Evolutionary conservation across 53 echinoderm and acorn worm genomes (phyloP), one percentile per base, ranked within the genome.

Genomic region (Zoroaster sp.): DNA sequence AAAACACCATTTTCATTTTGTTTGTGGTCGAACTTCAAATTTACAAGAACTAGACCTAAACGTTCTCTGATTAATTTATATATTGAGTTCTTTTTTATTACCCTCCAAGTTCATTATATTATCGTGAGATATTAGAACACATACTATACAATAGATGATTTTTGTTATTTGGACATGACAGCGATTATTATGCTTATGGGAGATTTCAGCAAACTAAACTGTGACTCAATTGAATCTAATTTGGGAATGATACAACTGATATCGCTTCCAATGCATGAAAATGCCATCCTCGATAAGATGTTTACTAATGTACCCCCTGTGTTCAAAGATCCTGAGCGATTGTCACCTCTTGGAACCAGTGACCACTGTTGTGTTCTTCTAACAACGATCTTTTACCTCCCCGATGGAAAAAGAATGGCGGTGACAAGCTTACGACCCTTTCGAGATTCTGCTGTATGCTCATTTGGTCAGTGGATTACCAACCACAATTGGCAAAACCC

Each of bases 281-380:
- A 51, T 51, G 53, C 78, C 52, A 49, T 21, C 30, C 51, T 78
- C 30, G 52, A 78, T 51, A 78, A 78, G 78, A 78, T 78, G 32
- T 78, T 78, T 40, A 35, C 54, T 7, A 51, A 78, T 36, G 30
- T 49, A 7, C 78, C 78, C 4, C 18, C 32, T 30, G 25, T 49
- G 32, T 78, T 78, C n/a, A 78, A 33, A 21, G 78, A 78, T 32
- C 51, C 78, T 32, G 54, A 32, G 40, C 31, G 9, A 78, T 30
- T 78, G 38, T 54, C 78, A 6, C 78, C 78, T 18, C 3, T 78
- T 46, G 78, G 78, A n/a, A 28, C 10, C 63, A 81, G 81, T 45
- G 81, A 81, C 38, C 81, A 81, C 63, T 81, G 81, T 28, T 81
- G 81, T 65, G 35, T 81, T 30, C 44, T 81, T 20, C n/a, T 81